Conservation (phyloP, 2,113 vertebrate species). For the Felis catus region DNA sequence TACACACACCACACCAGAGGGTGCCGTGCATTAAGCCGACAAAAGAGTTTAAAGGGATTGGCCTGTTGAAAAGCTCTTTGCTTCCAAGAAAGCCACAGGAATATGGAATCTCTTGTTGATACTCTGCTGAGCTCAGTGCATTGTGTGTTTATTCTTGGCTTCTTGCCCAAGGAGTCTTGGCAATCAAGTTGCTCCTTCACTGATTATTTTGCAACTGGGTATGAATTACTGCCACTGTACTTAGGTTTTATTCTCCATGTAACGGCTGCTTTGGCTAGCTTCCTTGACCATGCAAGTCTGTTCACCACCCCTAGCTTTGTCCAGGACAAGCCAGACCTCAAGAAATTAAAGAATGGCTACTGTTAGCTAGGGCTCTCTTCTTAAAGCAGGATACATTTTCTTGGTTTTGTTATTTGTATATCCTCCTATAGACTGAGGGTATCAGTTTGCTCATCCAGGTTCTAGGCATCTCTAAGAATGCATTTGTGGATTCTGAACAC, state of each 20-base stretch:
- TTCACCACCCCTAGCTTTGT: not conserved
- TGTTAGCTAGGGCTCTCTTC: not conserved
- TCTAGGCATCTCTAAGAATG: not conserved
- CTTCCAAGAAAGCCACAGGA: conserved; percentile 17
- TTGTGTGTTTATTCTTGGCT: not conserved
- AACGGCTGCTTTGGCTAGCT: not conserved
- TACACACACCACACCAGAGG: not conserved
- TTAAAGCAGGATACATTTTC: not conserved
- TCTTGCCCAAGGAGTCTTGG: not conserved
- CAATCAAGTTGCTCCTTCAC: not conserved
- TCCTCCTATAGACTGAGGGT: not conserved
- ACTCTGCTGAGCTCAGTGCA: conserved; percentile 41
- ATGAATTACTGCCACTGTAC: not conserved
- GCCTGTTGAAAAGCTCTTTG: not conserved
- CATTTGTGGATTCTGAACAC: not conserved
- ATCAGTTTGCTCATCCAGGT: not conserved
- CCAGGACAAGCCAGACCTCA: not conserved
- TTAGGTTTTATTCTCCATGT: not conserved
- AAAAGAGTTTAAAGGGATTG: not conserved
- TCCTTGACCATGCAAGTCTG: not conserved
- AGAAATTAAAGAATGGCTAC: not conserved
- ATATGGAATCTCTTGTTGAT: conserved; percentile 11
- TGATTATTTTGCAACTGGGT: not conserved
- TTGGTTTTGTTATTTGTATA: not conserved
- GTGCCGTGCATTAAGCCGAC: not conserved